These are phyloP conservation scores for Penaeus monodon DNA, from an alignment of 2,888 invertebrate genomes.

Conservation along the genomic window DNA sequence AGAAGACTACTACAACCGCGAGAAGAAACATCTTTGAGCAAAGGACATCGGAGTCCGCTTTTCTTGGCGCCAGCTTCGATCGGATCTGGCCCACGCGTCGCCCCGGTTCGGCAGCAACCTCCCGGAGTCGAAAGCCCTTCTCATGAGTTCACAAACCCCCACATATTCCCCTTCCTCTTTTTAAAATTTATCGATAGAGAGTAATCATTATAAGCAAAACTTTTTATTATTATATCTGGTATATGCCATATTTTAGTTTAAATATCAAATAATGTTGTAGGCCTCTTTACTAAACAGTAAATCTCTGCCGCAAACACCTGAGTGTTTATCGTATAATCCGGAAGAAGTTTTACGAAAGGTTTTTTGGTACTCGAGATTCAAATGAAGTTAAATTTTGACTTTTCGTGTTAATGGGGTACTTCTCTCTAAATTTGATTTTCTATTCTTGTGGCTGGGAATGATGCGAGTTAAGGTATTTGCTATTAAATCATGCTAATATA, in stretches of 20 bases:
- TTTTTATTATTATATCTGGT: constrained; percentile 39
- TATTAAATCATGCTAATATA: constrained; percentile 2
- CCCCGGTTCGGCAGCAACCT: too few relatives aligned
- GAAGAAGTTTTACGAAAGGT: constrained; percentile 4
- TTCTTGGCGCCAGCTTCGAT: too few relatives aligned
- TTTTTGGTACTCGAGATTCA: too few relatives aligned
- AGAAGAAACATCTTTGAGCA: too few relatives aligned
- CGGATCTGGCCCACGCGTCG: too few relatives aligned
- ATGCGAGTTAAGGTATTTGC: constrained; percentile 17
- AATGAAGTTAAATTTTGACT: not conserved
- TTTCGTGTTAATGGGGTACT: constrained; percentile 11
- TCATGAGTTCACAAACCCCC: too few relatives aligned
- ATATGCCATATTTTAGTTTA: constrained; percentile 53
- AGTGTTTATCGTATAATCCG: constrained; percentile 35
- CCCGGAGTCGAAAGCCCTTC: too few relatives aligned
- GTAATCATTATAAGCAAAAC: constrained; percentile 43
- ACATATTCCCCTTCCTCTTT: too few relatives aligned
- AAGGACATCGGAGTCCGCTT: too few relatives aligned
- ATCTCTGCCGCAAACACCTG: constrained; percentile 46
- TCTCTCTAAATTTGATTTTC: constrained; percentile 23
- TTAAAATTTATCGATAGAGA: not conserved
- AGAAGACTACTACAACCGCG: too few relatives aligned
- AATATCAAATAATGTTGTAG: constrained; percentile 57
- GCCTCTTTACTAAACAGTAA: constrained; percentile 33
- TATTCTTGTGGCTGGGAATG: constrained; percentile 44